Conservation (phyloP, 2,888 invertebrate genomes). For the Crocallis elinguaria region DNA sequence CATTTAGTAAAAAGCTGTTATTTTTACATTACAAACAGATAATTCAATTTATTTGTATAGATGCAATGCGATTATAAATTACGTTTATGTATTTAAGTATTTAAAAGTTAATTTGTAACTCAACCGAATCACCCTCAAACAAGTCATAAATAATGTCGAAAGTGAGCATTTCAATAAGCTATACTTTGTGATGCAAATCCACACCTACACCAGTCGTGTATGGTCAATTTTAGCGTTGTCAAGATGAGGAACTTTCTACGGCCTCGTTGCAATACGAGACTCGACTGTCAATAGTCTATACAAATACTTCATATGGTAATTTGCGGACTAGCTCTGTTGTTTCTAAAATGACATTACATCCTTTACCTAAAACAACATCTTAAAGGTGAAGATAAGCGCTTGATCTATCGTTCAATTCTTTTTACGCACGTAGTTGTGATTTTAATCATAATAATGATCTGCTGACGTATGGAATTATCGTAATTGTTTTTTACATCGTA, state of each 20-base stretch:
- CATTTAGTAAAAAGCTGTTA: no score
- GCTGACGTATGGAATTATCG: background rate
- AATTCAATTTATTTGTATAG: no score
- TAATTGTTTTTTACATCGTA: no score
- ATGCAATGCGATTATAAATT: no score
- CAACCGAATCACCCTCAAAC: conserved; percentile 23
- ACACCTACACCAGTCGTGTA: conserved; percentile 54
- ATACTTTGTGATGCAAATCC: conserved; percentile 73
- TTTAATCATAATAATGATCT: background rate
- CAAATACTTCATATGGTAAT: conserved; percentile 69
- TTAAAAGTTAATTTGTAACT: conserved; percentile 1
- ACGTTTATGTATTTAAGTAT: background rate
- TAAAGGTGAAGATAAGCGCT: background rate
- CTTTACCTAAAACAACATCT: conserved; percentile 23
- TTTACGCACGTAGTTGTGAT: background rate
- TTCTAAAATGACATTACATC: conserved; percentile 48
- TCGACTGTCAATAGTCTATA: conserved; percentile 64
- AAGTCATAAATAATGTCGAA: conserved; percentile 50
- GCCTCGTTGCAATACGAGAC: conserved; percentile 61
- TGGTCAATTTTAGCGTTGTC: conserved; percentile 75
- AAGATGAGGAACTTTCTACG: conserved; percentile 75
- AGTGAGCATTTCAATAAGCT: conserved; percentile 50
- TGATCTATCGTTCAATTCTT: background rate
- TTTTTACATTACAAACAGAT: no score
- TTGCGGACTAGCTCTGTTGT: conserved; percentile 48